Evolutionary conservation across 2,888 invertebrate species (phyloP).

Genomic region (Hartigia nigra): DNA sequence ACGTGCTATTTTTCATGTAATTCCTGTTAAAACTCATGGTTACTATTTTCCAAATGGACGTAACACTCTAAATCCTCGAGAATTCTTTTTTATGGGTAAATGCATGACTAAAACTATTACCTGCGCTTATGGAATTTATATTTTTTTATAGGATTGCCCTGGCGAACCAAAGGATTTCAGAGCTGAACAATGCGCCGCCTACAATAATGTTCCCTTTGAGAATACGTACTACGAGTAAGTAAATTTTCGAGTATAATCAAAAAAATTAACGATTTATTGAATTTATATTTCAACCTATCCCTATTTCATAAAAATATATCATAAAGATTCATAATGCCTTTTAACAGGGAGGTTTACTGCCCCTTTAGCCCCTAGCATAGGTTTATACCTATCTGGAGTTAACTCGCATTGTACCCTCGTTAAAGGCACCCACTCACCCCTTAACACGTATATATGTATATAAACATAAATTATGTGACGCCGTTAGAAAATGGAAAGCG

Average conservation of each 20-base stretch:
- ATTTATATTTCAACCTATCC: neutral
- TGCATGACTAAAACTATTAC: neutral
- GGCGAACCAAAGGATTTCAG: conserved; percentile 84
- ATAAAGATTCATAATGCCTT: neutral
- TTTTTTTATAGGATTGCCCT: conserved; percentile 78
- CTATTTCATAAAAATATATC: neutral
- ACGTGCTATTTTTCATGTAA: neutral
- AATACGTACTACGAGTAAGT: conserved; percentile 84
- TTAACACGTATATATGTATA: neutral
- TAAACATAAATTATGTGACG: conserved; percentile 4
- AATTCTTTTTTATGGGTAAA: neutral
- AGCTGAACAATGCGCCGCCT: conserved; percentile 88
- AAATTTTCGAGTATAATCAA: neutral
- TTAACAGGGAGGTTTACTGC: neutral
- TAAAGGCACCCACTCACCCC: conserved; percentile 13
- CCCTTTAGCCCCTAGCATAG: neutral
- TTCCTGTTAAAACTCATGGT: neutral
- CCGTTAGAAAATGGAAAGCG: conserved; percentile 5
- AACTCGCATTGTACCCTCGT: conserved; percentile 13
- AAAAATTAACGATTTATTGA: conserved; percentile 11
- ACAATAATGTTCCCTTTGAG: conserved; percentile 84
- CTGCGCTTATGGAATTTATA: neutral
- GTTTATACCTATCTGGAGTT: neutral
- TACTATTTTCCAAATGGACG: neutral
- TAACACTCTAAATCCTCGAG: neutral